Percentiles rank a stretch among this genome's conserved stretches.
Evolutionary conservation across 1,140 invertebrate species (phyloP).

Genomic region (Tetragonula clypearis): DNA sequence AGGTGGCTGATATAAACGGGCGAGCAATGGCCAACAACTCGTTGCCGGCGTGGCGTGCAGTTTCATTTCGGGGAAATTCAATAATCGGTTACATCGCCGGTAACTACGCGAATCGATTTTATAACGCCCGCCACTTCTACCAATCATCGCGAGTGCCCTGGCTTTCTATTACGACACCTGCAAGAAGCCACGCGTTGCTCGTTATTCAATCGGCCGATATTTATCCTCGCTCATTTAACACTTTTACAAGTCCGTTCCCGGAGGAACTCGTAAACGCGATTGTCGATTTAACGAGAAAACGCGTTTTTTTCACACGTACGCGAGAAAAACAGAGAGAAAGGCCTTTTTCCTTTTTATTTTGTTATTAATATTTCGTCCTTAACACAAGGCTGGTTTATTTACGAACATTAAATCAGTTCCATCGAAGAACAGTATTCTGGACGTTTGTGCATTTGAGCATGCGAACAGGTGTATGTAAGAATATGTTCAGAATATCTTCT

Average conservation of each 20-base stretch:
- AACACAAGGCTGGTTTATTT: no score
- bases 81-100: constrained; percentile 69
- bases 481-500: no score
- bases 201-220: background rate
- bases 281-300: background rate
- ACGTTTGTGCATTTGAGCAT: no score
- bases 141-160: constrained; percentile 23
- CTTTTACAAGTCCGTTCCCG: background rate
- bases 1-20: constrained; percentile 26
- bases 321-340: no score
- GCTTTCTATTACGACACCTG: background rate
- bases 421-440: no score
- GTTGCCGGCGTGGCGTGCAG: constrained; percentile 61
- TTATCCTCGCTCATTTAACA: background rate
- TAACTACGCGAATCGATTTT: constrained; percentile 60
- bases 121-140: constrained; percentile 28
- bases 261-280: background rate
- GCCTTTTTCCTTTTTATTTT: background rate
- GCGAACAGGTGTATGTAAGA: no score
- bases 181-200: constrained; percentile 7
- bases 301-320: no score
- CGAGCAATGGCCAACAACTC: constrained; percentile 25
- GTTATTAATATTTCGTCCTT: background rate
- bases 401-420: no score
- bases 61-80: constrained; percentile 71